Evolutionary conservation across 2,113 vertebrate species (phyloP).

Genomic region (cat (Felis catus)): F.catus_Fca126_mat1.0 CM031420.1:64977501-64978000

Average conservation of each 20-base stretch:
- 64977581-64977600: slow-evolving; percentile 25
- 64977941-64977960: not conserved
- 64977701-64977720: slow-evolving; percentile 81
- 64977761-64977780: slow-evolving; percentile 60
- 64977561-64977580: slow-evolving; percentile 7
- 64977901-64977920: not conserved
- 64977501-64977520: slow-evolving; percentile 1
- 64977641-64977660: slow-evolving; percentile 84
- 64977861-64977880: not conserved
- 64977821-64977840: not conserved
- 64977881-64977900: not conserved
- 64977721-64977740: slow-evolving; percentile 80
- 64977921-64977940: not conserved
- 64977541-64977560: not conserved
- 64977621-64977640: slow-evolving; percentile 56
- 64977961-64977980: not conserved
- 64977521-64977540: slow-evolving; percentile 10
- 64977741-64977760: slow-evolving; percentile 76
- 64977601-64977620: not conserved
- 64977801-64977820: not conserved
- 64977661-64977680: slow-evolving; percentile 86
- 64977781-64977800: slow-evolving; percentile 56
- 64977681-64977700: slow-evolving; percentile 82
- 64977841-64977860: slow-evolving; percentile 52
- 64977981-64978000: not conserved